Percentiles rank a stretch among this genome's conserved stretches.
Evolutionary conservation across 2,113 vertebrate genomes (phyloP).

Genomic region (Scatophagus argus): DNA sequence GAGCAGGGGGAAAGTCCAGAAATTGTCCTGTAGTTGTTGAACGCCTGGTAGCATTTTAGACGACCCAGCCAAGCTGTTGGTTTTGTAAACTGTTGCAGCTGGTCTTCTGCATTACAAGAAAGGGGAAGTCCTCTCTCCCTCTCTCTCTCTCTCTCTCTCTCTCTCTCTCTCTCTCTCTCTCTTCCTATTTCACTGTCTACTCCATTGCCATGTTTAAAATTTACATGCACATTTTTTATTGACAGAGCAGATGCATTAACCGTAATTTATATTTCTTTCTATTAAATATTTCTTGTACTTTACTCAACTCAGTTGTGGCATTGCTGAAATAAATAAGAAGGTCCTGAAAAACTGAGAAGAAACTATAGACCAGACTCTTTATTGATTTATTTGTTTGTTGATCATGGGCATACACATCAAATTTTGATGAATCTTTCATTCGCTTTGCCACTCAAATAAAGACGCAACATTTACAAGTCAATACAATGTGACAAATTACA

Average conservation of each 20-base stretch:
- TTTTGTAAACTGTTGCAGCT: slow-evolving; percentile 84
- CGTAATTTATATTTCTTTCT: slow-evolving; percentile 17
- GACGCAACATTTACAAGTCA: background rate
- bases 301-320: background rate
- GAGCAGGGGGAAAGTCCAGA: slow-evolving; percentile 72
- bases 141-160: slow-evolving; percentile 12
- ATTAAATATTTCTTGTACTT: slow-evolving; percentile 2
- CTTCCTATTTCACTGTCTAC: slow-evolving; percentile 29
- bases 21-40: slow-evolving; percentile 69
- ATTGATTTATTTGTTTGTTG: background rate
- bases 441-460: background rate
- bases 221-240: slow-evolving; percentile 22
- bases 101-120: slow-evolving; percentile 70
- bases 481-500: slow-evolving; percentile 24
- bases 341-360: background rate
- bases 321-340: background rate
- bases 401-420: background rate
- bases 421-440: background rate
- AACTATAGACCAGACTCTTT: background rate
- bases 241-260: slow-evolving; percentile 14
- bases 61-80: slow-evolving; percentile 78
- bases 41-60: slow-evolving; percentile 81
- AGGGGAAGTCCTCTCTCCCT: slow-evolving; percentile 59
- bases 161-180: slow-evolving; percentile 15
- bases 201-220: slow-evolving; percentile 26